Evolutionary conservation across 2,888 invertebrate species (phyloP).

Genomic region (Abrostola tripartita): DNA sequence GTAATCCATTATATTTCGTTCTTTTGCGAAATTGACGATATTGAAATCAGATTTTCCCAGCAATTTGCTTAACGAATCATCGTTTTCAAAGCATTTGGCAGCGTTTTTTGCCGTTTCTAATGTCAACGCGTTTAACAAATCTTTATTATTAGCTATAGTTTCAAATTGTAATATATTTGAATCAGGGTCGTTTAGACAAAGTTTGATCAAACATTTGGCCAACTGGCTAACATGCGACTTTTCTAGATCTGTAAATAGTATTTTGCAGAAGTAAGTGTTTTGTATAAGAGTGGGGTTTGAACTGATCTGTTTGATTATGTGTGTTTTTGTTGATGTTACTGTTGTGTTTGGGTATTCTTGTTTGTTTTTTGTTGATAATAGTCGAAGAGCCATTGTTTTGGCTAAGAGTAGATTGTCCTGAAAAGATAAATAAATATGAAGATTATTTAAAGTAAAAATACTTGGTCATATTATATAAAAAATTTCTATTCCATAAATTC

Average conservation of each 20-base stretch:
- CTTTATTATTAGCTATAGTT: constrained; percentile 68
- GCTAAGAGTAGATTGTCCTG: constrained; percentile 77
- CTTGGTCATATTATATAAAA: too few species aligned
- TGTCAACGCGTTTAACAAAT: constrained; percentile 69
- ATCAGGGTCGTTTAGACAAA: constrained; percentile 59
- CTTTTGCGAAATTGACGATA: constrained; percentile 66
- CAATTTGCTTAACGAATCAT: constrained; percentile 70
- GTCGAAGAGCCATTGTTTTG: constrained; percentile 72
- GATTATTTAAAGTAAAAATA: too few species aligned
- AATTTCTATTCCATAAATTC: too few species aligned
- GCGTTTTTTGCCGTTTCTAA: constrained; percentile 74
- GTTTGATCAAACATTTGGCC: constrained; percentile 74
- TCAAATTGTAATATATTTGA: constrained; percentile 65
- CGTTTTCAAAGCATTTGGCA: constrained; percentile 71
- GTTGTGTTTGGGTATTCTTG: constrained; percentile 43
- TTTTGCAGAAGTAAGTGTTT: constrained; percentile 66
- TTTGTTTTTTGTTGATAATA: constrained; percentile 57
- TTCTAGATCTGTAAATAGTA: constrained; percentile 73
- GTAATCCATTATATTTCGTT: constrained; percentile 63
- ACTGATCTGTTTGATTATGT: constrained; percentile 72
- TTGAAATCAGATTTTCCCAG: constrained; percentile 73
- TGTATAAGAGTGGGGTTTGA: constrained; percentile 61
- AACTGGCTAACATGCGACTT: constrained; percentile 68
- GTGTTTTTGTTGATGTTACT: constrained; percentile 64
- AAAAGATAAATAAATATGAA: constrained; percentile 47